These are phyloP conservation scores for Archips crataeganus DNA, from an alignment of 2,888 invertebrate genomes.

Conservation along the genomic window DNA sequence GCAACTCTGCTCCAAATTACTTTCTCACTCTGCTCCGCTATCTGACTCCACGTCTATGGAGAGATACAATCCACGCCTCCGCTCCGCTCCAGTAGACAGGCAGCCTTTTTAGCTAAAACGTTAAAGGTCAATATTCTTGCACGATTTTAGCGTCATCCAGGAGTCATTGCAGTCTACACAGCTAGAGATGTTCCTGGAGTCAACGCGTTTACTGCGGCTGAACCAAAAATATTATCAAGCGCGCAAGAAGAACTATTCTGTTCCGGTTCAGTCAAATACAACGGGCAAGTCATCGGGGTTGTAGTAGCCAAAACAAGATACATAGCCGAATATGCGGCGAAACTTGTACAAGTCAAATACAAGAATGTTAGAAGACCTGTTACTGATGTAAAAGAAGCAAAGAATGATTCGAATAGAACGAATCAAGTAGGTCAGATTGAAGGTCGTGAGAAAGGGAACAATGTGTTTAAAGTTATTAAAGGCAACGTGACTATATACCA, in stretches of 20 bases:
- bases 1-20: too few species aligned
- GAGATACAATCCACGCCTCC: too few species aligned
- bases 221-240: constrained; percentile 46
- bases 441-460: constrained; percentile 61
- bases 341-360: constrained; percentile 84
- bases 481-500: constrained; percentile 83
- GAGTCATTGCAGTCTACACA: constrained; percentile 87
- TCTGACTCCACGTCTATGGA: too few species aligned
- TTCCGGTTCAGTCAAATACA: constrained; percentile 51
- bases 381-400: constrained; percentile 56
- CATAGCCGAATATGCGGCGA: constrained; percentile 84
- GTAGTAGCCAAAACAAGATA: constrained; percentile 85
- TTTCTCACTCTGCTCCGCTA: too few species aligned
- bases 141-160: constrained; percentile 83
- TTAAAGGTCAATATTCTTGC: not conserved
- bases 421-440: constrained; percentile 45
- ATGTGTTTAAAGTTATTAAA: constrained; percentile 70
- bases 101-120: too few species aligned
- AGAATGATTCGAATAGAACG: constrained; percentile 50
- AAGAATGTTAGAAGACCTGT: constrained; percentile 64
- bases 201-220: constrained; percentile 84
- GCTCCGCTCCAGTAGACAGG: too few species aligned
- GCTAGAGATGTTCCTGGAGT: constrained; percentile 88
- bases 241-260: constrained; percentile 74
- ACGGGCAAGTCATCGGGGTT: constrained; percentile 43